phyloP scores from a whole-genome alignment of 2,888 invertebrate species.

The Seira musarum region DNA sequence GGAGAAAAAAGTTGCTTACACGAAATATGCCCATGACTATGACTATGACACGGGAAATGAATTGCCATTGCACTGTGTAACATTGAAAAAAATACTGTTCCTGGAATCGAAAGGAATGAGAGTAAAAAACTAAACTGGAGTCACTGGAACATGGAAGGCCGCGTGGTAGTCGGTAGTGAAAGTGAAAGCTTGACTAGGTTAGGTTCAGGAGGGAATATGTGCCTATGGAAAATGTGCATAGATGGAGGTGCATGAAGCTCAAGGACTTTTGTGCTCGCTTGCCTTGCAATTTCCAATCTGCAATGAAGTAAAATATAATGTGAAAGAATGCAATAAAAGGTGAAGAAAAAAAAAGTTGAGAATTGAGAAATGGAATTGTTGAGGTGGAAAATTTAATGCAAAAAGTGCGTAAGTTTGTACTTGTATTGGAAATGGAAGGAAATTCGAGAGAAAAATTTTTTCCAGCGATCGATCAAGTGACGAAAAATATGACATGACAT shows the following conservation, averaged over 20 bases:
- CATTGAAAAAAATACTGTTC: too few relatives aligned
- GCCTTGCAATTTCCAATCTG: not conserved
- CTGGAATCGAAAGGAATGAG: not conserved
- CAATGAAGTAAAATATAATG: not conserved
- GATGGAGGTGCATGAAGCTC: conserved; percentile 48
- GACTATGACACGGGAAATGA: not conserved
- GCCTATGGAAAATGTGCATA: conserved; percentile 38
- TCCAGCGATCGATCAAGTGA: too few relatives aligned
- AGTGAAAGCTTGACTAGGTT: not conserved
- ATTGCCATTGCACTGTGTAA: too few relatives aligned
- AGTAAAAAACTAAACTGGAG: not conserved
- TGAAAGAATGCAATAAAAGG: not conserved
- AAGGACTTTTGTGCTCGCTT: conserved; percentile 28
- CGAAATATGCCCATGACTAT: not conserved
- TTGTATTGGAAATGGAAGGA: not conserved
- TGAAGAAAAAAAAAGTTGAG: not conserved
- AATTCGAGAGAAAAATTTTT: too few relatives aligned
- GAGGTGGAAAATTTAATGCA: not conserved
- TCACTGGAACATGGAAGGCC: not conserved
- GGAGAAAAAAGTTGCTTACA: conserved; percentile 15
- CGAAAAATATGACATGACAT: too few relatives aligned
- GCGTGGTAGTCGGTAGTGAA: not conserved
- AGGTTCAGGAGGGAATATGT: not conserved
- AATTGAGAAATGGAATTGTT: not conserved
- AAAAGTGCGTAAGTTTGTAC: not conserved